Conservation (phyloP, 2,113 vertebrate genomes). For the Vulpes lagopus region DNA sequence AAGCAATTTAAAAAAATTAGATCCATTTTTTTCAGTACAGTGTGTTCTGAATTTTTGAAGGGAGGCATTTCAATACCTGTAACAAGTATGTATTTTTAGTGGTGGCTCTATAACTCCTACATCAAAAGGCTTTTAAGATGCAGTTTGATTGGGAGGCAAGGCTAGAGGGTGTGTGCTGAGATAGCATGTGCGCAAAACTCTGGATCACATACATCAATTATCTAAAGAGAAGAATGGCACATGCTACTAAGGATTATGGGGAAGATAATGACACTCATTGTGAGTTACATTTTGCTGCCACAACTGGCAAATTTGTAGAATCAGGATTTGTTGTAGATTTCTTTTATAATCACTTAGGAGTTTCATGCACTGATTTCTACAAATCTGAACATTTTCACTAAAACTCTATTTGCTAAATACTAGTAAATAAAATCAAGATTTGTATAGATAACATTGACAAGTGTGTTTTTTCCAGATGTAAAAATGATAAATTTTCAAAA, state of each 20-base stretch:
- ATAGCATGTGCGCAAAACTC: not conserved
- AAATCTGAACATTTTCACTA: not conserved
- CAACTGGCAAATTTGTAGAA: not conserved
- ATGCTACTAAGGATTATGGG: not conserved
- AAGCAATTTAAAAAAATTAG: not conserved
- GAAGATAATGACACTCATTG: not conserved
- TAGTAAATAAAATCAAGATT: not conserved
- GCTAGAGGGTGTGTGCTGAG: not conserved
- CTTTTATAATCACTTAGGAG: not conserved
- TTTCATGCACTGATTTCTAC: not conserved
- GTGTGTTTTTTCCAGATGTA: not conserved
- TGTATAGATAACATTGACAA: not conserved
- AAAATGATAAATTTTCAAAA: conserved; percentile 18
- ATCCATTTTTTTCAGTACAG: not conserved
- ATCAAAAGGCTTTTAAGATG: not conserved
- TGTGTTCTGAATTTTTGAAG: conserved; percentile 11
- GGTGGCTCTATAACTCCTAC: not conserved
- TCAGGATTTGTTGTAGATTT: not conserved
- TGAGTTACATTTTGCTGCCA: not conserved
- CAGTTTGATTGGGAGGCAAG: not conserved
- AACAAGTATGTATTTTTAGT: not conserved
- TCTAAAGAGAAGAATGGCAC: not conserved
- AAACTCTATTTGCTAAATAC: not conserved
- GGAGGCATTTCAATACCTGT: not conserved
- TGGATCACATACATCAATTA: rapidly evolving